phyloP scores from a whole-genome alignment of 2,888 invertebrate genomes.

The Pegoplata infirma region DNA sequence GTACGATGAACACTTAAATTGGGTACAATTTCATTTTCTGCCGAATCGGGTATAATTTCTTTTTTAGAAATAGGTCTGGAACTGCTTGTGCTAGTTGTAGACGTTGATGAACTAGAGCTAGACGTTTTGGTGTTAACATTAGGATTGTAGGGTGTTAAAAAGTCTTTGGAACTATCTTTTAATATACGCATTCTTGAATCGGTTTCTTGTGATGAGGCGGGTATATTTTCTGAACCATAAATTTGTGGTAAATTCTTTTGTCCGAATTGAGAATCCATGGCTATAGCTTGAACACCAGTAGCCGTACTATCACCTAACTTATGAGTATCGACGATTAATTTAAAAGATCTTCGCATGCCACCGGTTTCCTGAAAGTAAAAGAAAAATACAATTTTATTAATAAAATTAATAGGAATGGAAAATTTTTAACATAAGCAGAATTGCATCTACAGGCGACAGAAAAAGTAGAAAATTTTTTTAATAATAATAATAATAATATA shows the following conservation, averaged over 20 bases:
- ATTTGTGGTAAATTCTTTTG: constrained; percentile 64
- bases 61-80: no score
- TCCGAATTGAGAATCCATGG: constrained; percentile 65
- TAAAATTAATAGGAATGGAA: not conserved
- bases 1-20: constrained; percentile 65
- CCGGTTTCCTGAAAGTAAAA: constrained; percentile 69
- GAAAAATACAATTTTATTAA: not conserved
- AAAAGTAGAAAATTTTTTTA: no score
- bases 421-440: no score
- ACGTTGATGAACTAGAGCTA: constrained; percentile 19
- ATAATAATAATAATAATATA: no score
- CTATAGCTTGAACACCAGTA: constrained; percentile 68
- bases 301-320: constrained; percentile 68
- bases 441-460: no score
- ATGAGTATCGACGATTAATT: constrained; percentile 71
- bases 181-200: constrained; percentile 70
- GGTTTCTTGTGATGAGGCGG: constrained; percentile 65
- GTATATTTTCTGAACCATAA: constrained; percentile 55
- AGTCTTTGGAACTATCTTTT: constrained; percentile 71
- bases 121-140: constrained; percentile 60
- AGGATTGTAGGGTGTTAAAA: constrained; percentile 69
- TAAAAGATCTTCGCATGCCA: constrained; percentile 72
- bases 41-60: constrained; percentile 3
- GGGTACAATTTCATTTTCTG: constrained; percentile 35
- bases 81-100: not conserved